Conservation (phyloP, 2,113 vertebrate species). For the Hypanus sabinus region DNA sequence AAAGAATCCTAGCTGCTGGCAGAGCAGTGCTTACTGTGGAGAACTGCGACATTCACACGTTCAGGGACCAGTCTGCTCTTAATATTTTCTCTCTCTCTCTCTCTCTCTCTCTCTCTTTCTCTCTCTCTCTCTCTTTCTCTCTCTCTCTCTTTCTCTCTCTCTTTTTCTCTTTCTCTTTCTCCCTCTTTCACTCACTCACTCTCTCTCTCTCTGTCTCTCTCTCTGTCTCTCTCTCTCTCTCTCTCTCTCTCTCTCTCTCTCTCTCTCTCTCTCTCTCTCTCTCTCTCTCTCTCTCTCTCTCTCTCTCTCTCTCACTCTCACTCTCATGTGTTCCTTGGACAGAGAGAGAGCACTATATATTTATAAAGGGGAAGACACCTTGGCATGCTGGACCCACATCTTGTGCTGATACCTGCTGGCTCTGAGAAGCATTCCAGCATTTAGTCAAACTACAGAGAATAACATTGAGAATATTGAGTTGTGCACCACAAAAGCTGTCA, state of each 20-base stretch:
- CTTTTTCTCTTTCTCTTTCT: too few relatives aligned
- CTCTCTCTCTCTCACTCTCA: slow-evolving; percentile 47
- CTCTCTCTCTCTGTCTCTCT: too few relatives aligned
- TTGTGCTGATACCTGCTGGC: slow-evolving; percentile 29
- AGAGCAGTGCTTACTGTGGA: slow-evolving; percentile 75
- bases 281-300: slow-evolving; percentile 48
- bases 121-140: slow-evolving; percentile 52
- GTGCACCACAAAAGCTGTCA: slow-evolving; percentile 58
- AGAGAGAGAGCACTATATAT: slow-evolving; percentile 12
- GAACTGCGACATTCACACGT: slow-evolving; percentile 69
- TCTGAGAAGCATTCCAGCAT: slow-evolving; percentile 23
- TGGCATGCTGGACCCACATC: slow-evolving; percentile 32
- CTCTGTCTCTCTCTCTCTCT: too few relatives aligned
- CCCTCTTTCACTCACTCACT: too few relatives aligned
- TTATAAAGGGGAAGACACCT: neutral
- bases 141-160: too few relatives aligned
- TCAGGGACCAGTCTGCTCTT: slow-evolving; percentile 67
- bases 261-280: slow-evolving; percentile 29
- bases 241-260: too few relatives aligned
- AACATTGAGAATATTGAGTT: slow-evolving; percentile 1
- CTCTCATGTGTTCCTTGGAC: slow-evolving; percentile 61
- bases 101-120: slow-evolving; percentile 48
- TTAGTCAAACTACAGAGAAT: slow-evolving; percentile 33
- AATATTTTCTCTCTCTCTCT: slow-evolving; percentile 49
- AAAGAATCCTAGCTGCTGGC: slow-evolving; percentile 83